Evolutionary conservation across 2,113 vertebrate genomes (phyloP).

Genomic region (Amblyopsis rosae): DNA sequence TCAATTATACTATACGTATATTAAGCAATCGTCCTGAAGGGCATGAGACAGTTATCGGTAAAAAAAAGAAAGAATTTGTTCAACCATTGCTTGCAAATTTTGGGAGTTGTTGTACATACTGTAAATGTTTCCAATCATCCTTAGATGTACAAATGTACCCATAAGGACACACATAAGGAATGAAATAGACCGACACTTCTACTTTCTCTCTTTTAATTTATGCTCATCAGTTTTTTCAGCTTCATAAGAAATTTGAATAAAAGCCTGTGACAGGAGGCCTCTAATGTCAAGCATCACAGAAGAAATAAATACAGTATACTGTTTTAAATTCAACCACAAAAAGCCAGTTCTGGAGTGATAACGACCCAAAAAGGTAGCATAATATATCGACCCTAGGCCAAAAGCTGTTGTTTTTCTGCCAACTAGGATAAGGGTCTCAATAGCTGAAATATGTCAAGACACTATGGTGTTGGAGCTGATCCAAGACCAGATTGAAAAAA

Average conservation of each 20-base stretch:
- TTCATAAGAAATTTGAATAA: too few species aligned
- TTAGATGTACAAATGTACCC: too few species aligned
- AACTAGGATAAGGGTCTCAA: conserved; percentile 48
- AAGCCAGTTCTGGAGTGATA: neutral
- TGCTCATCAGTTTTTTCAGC: too few species aligned
- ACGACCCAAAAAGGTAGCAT: neutral
- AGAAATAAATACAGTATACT: too few species aligned
- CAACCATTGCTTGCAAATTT: neutral
- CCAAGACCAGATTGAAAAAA: conserved; percentile 66
- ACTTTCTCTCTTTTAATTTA: too few species aligned
- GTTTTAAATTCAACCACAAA: neutral
- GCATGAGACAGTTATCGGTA: neutral
- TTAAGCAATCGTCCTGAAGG: conserved; percentile 42
- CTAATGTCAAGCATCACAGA: too few species aligned
- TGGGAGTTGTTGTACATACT: too few species aligned
- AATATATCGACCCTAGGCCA: neutral
- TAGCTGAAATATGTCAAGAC: conserved; percentile 66
- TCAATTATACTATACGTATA: conserved; percentile 60
- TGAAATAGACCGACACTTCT: too few species aligned
- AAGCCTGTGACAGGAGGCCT: too few species aligned
- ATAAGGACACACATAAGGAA: too few species aligned
- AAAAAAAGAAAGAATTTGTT: neutral
- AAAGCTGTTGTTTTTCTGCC: conserved; percentile 25
- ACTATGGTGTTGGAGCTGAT: conserved; percentile 62
- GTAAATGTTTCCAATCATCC: too few species aligned